Evolutionary conservation across 2,888 invertebrate genomes (phyloP).

Genomic region (Orthosia incerta): DNA sequence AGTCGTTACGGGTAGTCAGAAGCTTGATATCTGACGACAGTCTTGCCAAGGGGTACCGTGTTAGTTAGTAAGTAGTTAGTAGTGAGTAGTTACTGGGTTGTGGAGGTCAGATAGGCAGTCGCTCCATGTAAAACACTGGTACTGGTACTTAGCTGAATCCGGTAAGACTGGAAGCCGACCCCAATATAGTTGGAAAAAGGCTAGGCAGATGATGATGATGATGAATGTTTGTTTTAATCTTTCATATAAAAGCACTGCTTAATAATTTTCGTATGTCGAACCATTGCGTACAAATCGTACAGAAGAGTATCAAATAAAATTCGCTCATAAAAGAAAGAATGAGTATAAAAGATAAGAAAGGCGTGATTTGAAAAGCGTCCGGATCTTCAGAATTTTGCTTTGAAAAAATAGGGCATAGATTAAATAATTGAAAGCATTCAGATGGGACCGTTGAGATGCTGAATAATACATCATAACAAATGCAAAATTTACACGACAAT

Average conservation of each 20-base stretch:
- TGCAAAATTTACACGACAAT: not conserved
- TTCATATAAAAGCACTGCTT: constrained; percentile 12
- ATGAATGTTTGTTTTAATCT: constrained; percentile 7
- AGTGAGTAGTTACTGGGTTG: no score
- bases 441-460: constrained; percentile 24
- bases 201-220: no score
- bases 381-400: constrained; percentile 75
- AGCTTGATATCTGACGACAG: no score
- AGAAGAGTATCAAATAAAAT: constrained; percentile 75
- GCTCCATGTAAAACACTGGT: no score
- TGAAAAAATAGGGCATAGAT: constrained; percentile 71
- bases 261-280: constrained; percentile 51
- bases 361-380: constrained; percentile 79
- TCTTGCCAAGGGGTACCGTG: no score
- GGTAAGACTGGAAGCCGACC: no score
- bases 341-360: constrained; percentile 78
- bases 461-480: not conserved
- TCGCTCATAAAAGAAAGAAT: constrained; percentile 70
- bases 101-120: no score
- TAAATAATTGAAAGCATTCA: constrained; percentile 45
- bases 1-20: no score
- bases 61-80: no score
- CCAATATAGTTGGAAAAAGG: no score
- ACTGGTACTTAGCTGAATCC: no score
- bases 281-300: constrained; percentile 69